Base-by-base conservation (phyloP, 2,797 vertebrate genomes). In the Falco naumanni region DNA sequence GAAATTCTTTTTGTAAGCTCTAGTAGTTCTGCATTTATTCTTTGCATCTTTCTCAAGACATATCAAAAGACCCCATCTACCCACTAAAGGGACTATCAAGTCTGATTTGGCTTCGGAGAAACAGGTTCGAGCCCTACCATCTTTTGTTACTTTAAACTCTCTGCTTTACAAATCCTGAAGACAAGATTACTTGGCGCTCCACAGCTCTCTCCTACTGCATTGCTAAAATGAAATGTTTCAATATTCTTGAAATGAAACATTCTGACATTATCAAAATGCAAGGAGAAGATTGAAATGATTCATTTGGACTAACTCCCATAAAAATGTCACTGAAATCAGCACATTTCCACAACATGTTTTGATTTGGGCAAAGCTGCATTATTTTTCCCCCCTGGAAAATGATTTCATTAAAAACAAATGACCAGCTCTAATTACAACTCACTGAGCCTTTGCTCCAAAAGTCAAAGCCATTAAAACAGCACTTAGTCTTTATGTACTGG, bases 201-300 rank as follows among this genome's bases (percentile, higher is more conserved):
- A 78, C 61, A 84, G 47, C 78, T 76, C 50, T 72, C 68, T 90
- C 47, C 63, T 87, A 70, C 78, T 1, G 3, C 74, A 84, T n/a
- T 84, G 77, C 88, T 92, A 51, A 95, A 95, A 87, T 84, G 43
- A 96, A 94, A 94, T 92, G 86, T 90, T 92, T 96, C 93, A 84
- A 84, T 96, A 92, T 93, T 90, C 80, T 87, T 70, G 84, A 94
- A 96, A 87, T 90, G 92, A 97, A 97, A 87, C 74, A 82, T 92
- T 95, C 84, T 95, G 93, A 87, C 78, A 90, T 93, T 96, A 96
- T 96, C 92, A 90, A 94, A 95, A 94, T 92, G 92, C 81, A 89
- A 90, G n/a, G 68, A 87, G 51, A 95, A 96, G 86, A 84, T 50
- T 89, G 86, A 94, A 97, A 92, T 95, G 4, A 96, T 95, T 97